Conservation (phyloP, 64 coral and sea anemone species). For the Montipora foliosa region DNA sequence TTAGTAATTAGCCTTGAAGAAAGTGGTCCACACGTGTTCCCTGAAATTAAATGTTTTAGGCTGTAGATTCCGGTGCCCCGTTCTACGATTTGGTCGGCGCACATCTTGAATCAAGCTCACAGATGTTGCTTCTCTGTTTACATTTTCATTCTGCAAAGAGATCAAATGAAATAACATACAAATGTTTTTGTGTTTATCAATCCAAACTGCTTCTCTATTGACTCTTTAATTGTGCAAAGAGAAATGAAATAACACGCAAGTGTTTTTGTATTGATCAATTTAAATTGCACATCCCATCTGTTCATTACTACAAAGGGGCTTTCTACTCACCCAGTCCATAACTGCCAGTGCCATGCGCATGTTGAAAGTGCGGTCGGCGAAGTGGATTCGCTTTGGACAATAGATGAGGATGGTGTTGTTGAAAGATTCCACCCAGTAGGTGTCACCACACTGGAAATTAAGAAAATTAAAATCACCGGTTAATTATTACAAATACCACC, state of each 20-base stretch:
- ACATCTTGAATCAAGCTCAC: background rate
- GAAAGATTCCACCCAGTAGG: conserved; percentile 10
- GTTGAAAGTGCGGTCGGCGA: background rate
- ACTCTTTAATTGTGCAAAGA: no score
- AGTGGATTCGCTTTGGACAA: no score
- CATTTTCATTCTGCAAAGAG: background rate
- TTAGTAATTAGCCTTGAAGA: no score
- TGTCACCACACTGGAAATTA: conserved; percentile 16
- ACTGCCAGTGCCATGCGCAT: conserved; percentile 27
- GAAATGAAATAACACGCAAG: no score
- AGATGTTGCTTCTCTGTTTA: background rate
- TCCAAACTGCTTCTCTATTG: no score
- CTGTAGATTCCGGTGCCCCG: background rate
- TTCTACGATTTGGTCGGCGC: background rate
- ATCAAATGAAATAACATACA: background rate
- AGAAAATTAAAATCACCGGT: no score
- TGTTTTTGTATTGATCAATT: no score
- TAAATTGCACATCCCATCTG: no score
- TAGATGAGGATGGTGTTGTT: no score
- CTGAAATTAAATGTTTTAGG: background rate
- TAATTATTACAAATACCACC: no score
- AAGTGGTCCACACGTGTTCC: no score
- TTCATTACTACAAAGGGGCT: background rate
- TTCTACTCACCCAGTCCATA: conserved; percentile 13
- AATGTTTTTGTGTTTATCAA: no score